Base-by-base conservation (phyloP, 2,113 vertebrate genomes). In the Edolisoma coerulescens region DNA sequence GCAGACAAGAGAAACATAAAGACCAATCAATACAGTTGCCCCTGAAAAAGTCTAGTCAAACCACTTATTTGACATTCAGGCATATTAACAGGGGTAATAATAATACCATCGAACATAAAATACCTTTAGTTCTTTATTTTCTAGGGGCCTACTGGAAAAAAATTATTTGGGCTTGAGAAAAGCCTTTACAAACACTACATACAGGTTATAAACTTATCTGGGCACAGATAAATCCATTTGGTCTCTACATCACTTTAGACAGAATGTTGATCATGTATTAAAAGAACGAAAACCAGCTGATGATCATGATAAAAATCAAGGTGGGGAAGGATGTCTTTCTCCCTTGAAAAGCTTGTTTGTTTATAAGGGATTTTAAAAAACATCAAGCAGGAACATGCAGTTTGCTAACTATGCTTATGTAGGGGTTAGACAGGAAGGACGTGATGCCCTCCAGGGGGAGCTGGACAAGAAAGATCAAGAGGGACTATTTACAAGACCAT, bases 291-390 rank as follows among this genome's bases (percentile, higher is more conserved):
- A 42, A 57, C 23, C 14, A 68, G 5, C 12, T 81, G 12, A 56
- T 69, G 53, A 89, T 45, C 13, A 10, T 10, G 1, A n/a, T 10
- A 71, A 76, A 90, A 76, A 59, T n/a, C 30, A 74, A 44, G 14
- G 8, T 1, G 20, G 2, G 4, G 1, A n/a, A 84, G 28, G 13
- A 50, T 0, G 0, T 27, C 13, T 23, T 68, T 64, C 44, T 70
- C 33, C 26, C 7, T 35, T 52, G 15, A 49, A 74, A 61, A 78
- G 16, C 16, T 21, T 52, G 30, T 6, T 37, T 57, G 11, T 57
- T 61, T 84, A 9, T 15, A 67, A 68, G 11, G 10, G 5, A 49
- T 63, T 87, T 73, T 44, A 9, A 82, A 64, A 53, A 53, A 20
- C 20, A 89, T 28, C 17, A 35, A 57, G 39, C 26, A 63, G 24